Evolutionary conservation across 1,140 invertebrate genomes (phyloP).

Genomic region (Ooceraea biroi): DNA sequence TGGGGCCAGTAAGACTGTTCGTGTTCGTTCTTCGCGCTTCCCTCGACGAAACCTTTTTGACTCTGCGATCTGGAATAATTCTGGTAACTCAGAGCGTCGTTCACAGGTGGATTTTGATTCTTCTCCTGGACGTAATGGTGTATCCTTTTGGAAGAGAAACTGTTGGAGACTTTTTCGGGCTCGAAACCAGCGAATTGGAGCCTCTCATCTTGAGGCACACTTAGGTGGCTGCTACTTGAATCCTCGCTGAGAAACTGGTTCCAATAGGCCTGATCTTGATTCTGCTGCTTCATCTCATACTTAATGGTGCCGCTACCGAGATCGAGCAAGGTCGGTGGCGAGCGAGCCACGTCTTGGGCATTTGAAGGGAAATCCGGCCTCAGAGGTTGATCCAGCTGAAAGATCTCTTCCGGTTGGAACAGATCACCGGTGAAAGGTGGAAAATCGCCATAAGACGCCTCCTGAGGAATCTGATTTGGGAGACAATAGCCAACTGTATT

Average conservation of each 20-base stretch:
- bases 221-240: slow-evolving; percentile 86
- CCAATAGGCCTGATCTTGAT: slow-evolving; percentile 82
- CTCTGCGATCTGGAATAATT: slow-evolving; percentile 60
- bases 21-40: slow-evolving; percentile 55
- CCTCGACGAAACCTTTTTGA: slow-evolving; percentile 67
- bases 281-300: slow-evolving; percentile 81
- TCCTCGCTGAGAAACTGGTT: slow-evolving; percentile 85
- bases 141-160: slow-evolving; percentile 56
- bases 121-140: slow-evolving; percentile 63
- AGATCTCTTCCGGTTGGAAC: slow-evolving; percentile 93
- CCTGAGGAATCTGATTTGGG: slow-evolving; percentile 79
- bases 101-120: slow-evolving; percentile 52
- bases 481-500: slow-evolving; percentile 76
- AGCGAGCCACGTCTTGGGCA: slow-evolving; percentile 86
- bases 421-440: slow-evolving; percentile 88
- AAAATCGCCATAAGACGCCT: slow-evolving; percentile 84
- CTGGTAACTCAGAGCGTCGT: slow-evolving; percentile 45
- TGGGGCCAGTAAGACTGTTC: slow-evolving; percentile 66
- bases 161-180: slow-evolving; percentile 59
- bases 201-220: slow-evolving; percentile 76
- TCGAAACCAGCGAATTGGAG: slow-evolving; percentile 72
- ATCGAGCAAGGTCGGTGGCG: slow-evolving; percentile 90
- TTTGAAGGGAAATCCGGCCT: slow-evolving; percentile 87
- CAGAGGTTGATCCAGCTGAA: slow-evolving; percentile 91
- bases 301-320: slow-evolving; percentile 90